These are phyloP conservation scores for Epistrophe eligans DNA, from an alignment of 2,888 invertebrate genomes.

Conservation along the genomic window DNA sequence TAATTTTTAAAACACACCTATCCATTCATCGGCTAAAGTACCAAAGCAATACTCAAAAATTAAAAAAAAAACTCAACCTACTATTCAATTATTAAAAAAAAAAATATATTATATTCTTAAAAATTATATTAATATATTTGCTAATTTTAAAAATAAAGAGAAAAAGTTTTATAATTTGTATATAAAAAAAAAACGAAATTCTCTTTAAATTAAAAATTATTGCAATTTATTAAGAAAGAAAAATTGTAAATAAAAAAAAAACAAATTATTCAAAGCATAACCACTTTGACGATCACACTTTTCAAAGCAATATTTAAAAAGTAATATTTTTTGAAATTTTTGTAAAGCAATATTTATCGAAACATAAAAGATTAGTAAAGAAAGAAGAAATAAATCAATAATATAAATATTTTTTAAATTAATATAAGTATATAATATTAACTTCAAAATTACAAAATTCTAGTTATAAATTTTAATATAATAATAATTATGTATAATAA, in stretches of 20 bases:
- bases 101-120: constrained; percentile 39
- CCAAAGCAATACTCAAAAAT: constrained; percentile 84
- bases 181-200: constrained; percentile 40
- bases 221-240: constrained; percentile 29
- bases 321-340: constrained; percentile 77
- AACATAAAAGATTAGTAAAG: constrained; percentile 29
- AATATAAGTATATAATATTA: constrained; percentile 19
- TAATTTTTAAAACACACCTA: constrained; percentile 31
- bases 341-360: constrained; percentile 76
- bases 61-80: constrained; percentile 76
- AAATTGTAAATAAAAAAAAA: constrained; percentile 57
- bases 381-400: constrained; percentile 16
- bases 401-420: constrained; percentile 42
- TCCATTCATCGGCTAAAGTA: constrained; percentile 83
- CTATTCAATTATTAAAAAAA: constrained; percentile 76
- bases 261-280: constrained; percentile 36
- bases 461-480: constrained; percentile 46
- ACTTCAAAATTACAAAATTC: constrained; percentile 28
- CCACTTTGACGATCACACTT: constrained; percentile 67
- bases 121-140: constrained; percentile 51
- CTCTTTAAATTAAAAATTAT: constrained; percentile 31
- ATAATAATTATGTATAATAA: neutral
- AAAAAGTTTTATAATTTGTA: constrained; percentile 58
- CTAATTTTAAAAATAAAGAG: constrained; percentile 57
- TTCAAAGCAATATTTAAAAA: constrained; percentile 75